Conservation (phyloP, 2,113 vertebrate genomes). For the Grus americana region DNA sequence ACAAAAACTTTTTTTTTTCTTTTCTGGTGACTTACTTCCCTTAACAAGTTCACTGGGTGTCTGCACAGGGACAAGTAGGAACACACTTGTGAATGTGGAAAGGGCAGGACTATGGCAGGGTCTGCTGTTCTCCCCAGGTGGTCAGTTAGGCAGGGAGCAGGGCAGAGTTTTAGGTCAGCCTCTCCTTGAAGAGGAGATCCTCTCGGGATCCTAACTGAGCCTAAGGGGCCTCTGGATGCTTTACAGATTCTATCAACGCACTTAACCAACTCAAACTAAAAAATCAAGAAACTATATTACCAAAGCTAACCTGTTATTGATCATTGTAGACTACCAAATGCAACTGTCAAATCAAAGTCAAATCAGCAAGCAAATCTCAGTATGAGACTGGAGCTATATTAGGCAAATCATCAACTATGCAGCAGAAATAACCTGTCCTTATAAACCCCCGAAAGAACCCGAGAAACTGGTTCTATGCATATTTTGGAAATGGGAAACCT, state of each 20-base stretch:
- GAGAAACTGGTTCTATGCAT: not conserved
- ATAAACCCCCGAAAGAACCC: not conserved
- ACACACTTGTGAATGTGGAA: accelerated
- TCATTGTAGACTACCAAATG: slow-evolving; percentile 5
- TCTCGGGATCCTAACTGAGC: accelerated
- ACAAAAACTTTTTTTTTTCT: not conserved
- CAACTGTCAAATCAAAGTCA: slow-evolving; percentile 42
- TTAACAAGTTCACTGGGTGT: not conserved
- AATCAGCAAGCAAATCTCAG: slow-evolving; percentile 24
- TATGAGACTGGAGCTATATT: slow-evolving; percentile 18
- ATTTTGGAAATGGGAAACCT: not conserved
- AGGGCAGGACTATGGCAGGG: not conserved
- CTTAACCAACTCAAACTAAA: slow-evolving; percentile 30
- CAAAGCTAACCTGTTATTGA: slow-evolving; percentile 34
- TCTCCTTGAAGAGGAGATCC: not conserved
- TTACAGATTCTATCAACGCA: not conserved
- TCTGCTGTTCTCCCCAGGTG: not conserved
- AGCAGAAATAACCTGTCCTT: slow-evolving; percentile 35
- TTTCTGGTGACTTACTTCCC: not conserved
- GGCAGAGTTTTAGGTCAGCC: not conserved
- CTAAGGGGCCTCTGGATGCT: not conserved
- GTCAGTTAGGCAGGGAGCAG: not conserved
- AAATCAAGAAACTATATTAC: slow-evolving; percentile 46
- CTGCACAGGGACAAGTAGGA: not conserved
- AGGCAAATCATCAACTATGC: slow-evolving; percentile 28